Conservation (phyloP, 2,797 vertebrate genomes). For the Chaenodraco wilsoni region DNA sequence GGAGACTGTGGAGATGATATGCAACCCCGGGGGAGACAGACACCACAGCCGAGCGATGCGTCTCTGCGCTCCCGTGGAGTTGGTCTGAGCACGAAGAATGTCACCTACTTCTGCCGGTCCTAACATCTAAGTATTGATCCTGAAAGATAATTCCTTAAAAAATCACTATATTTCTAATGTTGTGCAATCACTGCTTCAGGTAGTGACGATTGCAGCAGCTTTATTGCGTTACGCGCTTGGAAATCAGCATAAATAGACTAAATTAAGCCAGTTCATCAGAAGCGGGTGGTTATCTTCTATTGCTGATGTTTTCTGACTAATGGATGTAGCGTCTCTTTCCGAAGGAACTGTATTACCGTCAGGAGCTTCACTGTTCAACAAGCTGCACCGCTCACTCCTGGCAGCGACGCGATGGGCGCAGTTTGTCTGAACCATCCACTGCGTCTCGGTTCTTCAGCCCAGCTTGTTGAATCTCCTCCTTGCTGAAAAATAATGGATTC, state of each 20-base stretch:
- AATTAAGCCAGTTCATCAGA: conserved; percentile 49
- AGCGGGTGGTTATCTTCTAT: conserved; percentile 17
- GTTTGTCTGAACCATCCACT: conserved; percentile 59
- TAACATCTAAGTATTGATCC: conserved; percentile 48
- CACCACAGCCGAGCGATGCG: conserved; percentile 51
- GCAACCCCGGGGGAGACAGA: conserved; percentile 63
- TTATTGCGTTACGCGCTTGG: conserved; percentile 44
- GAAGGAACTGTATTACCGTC: conserved; percentile 49
- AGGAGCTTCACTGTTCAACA: conserved; percentile 76
- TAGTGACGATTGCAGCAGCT: conserved; percentile 37
- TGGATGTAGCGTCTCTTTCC: conserved; percentile 50
- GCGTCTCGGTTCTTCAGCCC: conserved; percentile 53
- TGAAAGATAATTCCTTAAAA: conserved; percentile 8
- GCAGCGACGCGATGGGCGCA: conserved; percentile 73
- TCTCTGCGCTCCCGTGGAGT: conserved; percentile 74
- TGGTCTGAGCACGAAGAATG: conserved; percentile 71
- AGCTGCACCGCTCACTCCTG: conserved; percentile 72
- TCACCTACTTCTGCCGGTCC: conserved; percentile 76
- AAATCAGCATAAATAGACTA: conserved; percentile 43
- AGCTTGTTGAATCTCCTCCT: conserved; percentile 76
- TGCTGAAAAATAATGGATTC: conserved; percentile 70
- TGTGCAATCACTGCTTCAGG: neutral
- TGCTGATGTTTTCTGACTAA: conserved; percentile 44
- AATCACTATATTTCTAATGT: neutral
- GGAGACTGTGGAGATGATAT: conserved; percentile 61